Conservation (phyloP, 2,113 vertebrate species). For the Apus apus region DNA sequence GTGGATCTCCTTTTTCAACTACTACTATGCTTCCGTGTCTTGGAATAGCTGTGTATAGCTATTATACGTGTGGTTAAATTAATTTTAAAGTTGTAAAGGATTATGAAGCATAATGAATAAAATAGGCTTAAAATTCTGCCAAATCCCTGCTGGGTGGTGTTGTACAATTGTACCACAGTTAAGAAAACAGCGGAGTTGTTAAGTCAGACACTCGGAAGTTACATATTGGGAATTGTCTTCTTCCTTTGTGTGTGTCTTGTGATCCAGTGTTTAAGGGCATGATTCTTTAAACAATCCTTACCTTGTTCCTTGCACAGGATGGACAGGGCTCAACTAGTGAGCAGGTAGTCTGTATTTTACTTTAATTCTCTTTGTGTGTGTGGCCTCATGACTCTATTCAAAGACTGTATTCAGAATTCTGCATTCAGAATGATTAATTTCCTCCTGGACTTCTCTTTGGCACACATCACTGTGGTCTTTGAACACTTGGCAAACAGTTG, state of each 20-base stretch:
- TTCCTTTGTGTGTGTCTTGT: neutral
- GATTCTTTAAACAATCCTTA: neutral
- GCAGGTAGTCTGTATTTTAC: neutral
- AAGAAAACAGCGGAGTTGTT: neutral
- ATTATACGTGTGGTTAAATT: rapidly evolving
- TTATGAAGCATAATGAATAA: neutral
- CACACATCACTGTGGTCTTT: neutral
- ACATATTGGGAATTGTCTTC: rapidly evolving
- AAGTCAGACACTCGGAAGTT: neutral
- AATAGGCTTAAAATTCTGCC: neutral
- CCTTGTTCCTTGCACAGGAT: neutral
- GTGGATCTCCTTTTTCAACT: neutral
- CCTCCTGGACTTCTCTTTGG: constrained; percentile 8
- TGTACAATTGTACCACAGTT: neutral
- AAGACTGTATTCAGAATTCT: neutral
- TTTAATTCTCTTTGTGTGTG: neutral
- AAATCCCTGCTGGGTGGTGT: neutral
- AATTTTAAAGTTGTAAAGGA: neutral
- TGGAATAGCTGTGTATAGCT: neutral
- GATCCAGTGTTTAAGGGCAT: neutral
- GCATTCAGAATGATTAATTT: constrained; percentile 26
- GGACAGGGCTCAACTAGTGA: neutral
- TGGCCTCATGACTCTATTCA: neutral
- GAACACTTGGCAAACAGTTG: neutral
- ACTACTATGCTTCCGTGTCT: neutral